Conservation (phyloP, 2,888 invertebrate species). For the Sinelater perroti region DNA sequence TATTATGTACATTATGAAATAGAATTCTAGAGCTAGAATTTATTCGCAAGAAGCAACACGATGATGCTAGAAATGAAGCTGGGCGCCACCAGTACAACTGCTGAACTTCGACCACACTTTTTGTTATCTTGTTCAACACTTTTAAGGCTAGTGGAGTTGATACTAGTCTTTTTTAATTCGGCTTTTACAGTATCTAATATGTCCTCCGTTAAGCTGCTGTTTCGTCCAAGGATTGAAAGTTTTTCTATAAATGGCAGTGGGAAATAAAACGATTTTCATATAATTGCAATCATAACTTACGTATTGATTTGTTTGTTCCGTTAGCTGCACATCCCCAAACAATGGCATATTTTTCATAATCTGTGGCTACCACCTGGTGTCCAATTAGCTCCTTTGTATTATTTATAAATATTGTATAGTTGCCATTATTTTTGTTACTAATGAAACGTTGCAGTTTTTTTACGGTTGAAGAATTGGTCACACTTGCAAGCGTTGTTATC, state of each 20-base stretch:
- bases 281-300: conserved; percentile 9
- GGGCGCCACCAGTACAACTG: background rate
- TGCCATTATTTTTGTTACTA: background rate
- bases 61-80: background rate
- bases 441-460: too few relatives aligned
- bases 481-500: too few relatives aligned
- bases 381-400: background rate
- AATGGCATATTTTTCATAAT: conserved; percentile 31
- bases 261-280: background rate
- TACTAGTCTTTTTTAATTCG: background rate
- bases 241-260: conserved; percentile 7
- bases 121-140: conserved; percentile 6
- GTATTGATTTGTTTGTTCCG: background rate
- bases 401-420: background rate
- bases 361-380: conserved; percentile 28
- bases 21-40: background rate
- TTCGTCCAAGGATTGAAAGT: conserved; percentile 1
- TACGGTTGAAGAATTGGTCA: background rate
- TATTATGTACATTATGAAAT: too few relatives aligned
- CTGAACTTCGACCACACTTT: conserved; percentile 4
- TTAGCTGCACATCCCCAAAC: conserved; percentile 28
- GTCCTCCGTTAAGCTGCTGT: background rate
- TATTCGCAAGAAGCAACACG: background rate
- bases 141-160: background rate
- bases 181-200: background rate